These are phyloP conservation scores for Phthorimaea operculella DNA, from an alignment of 1,140 invertebrate genomes.

Conservation along the genomic window DNA sequence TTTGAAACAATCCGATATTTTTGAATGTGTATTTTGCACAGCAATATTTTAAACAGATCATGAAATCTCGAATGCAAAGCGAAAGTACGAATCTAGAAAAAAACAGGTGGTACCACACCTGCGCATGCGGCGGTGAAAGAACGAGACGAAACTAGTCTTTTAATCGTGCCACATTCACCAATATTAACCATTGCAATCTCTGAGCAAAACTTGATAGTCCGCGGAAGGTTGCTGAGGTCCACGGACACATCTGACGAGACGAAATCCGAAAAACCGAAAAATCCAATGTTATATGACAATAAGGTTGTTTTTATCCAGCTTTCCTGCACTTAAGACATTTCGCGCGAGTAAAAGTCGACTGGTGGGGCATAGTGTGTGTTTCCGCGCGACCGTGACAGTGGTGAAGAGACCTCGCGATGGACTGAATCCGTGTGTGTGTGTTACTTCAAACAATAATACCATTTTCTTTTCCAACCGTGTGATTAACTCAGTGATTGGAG, in stretches of 20 bases:
- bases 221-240: not conserved
- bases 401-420: constrained; percentile 16
- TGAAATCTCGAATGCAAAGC: too few relatives aligned
- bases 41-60: too few relatives aligned
- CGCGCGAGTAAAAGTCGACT: constrained; percentile 9
- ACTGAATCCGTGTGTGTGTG: constrained; percentile 15
- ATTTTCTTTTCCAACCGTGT: not conserved
- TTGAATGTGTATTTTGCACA: too few relatives aligned
- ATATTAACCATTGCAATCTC: constrained; percentile 10
- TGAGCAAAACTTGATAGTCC: not conserved
- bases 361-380: constrained; percentile 12
- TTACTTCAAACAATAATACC: not conserved
- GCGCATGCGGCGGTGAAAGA: constrained; percentile 8
- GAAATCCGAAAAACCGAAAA: not conserved
- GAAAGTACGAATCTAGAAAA: too few relatives aligned
- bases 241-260: too few relatives aligned
- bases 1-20: too few relatives aligned
- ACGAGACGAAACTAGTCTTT: constrained; percentile 9
- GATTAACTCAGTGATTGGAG: not conserved
- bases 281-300: not conserved
- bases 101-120: constrained; percentile 2
- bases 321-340: constrained; percentile 7
- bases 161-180: not conserved
- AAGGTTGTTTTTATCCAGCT: not conserved
- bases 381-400: constrained; percentile 26